These are phyloP conservation scores for Pelosia muscerda DNA, from an alignment of 2,888 invertebrate genomes.

Conservation along the genomic window DNA sequence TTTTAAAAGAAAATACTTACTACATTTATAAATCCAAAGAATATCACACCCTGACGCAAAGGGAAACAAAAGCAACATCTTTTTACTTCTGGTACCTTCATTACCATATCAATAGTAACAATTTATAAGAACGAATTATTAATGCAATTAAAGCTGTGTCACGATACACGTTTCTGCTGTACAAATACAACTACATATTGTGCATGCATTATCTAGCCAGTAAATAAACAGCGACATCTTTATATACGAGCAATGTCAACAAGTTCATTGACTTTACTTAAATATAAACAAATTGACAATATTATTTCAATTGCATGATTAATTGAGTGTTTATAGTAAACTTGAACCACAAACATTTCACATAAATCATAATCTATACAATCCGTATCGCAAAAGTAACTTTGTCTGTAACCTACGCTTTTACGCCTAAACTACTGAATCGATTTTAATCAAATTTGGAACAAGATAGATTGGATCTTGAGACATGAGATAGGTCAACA, in stretches of 20 bases:
- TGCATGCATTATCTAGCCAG: constrained; percentile 44
- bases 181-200: constrained; percentile 45
- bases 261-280: constrained; percentile 46
- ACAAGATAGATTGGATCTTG: no score
- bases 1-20: constrained; percentile 62
- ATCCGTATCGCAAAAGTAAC: no score
- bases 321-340: constrained; percentile 32
- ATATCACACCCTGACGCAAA: constrained; percentile 74
- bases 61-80: constrained; percentile 79
- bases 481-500: no score
- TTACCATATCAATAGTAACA: constrained; percentile 43
- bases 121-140: constrained; percentile 19
- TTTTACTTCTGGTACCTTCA: constrained; percentile 74
- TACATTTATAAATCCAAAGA: constrained; percentile 77
- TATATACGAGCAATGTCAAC: constrained; percentile 46
- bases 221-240: constrained; percentile 44
- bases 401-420: no score
- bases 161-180: constrained; percentile 28
- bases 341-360: neutral
- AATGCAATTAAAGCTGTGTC: constrained; percentile 25
- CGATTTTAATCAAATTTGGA: no score
- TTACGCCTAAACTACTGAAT: no score
- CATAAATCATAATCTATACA: no score
- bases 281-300: constrained; percentile 42
- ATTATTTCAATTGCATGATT: constrained; percentile 36